These are phyloP conservation scores for Salticus scenicus DNA, from an alignment of 2,888 invertebrate species.

Conservation along the genomic window DNA sequence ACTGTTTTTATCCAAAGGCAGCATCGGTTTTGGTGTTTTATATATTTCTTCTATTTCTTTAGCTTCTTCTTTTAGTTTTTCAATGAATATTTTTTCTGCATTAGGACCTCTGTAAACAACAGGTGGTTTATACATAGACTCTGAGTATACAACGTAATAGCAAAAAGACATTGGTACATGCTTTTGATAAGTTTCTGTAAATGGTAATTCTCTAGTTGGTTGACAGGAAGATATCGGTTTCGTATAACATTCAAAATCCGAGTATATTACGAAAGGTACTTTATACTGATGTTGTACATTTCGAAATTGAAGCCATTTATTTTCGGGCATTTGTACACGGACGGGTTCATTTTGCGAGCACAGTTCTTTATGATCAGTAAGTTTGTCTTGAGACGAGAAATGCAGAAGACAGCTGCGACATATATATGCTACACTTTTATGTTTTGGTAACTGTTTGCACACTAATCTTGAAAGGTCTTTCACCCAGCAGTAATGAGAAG, in stretches of 20 bases:
- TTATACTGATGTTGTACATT: background rate
- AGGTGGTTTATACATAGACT: background rate
- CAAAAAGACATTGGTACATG: background rate
- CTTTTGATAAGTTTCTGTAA: background rate
- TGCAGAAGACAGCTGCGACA: background rate
- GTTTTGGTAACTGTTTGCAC: background rate
- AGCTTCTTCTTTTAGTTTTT: background rate
- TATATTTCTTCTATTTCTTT: background rate
- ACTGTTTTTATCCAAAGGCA: background rate
- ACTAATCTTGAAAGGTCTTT: background rate
- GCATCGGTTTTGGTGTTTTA: background rate
- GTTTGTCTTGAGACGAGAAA: background rate
- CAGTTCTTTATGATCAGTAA: background rate
- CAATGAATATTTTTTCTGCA: background rate
- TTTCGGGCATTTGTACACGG: conserved; percentile 3
- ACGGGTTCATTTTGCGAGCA: background rate
- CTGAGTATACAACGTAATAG: background rate
- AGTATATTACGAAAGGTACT: conserved; percentile 14
- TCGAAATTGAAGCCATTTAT: background rate
- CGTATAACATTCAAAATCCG: conserved; percentile 10
- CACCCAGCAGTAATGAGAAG: background rate
- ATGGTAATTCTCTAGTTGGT: background rate
- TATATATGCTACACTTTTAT: background rate
- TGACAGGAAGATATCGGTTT: background rate
- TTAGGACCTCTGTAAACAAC: conserved; percentile 1